Conservation (phyloP, 2,113 vertebrate species). For the Myxocyprinus asiaticus region DNA sequence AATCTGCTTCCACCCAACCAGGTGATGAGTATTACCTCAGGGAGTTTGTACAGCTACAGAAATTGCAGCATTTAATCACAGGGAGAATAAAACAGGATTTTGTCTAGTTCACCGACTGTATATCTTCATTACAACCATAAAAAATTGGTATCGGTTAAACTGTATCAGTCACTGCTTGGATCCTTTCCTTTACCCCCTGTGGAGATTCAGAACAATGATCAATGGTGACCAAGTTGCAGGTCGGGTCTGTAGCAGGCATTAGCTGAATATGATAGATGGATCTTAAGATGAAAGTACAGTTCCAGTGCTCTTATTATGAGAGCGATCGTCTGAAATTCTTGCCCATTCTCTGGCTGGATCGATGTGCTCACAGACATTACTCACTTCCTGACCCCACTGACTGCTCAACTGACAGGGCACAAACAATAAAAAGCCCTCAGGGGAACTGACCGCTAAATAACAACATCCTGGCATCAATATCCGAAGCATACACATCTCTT, state of each 20-base stretch:
- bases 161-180: constrained; percentile 15
- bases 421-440: constrained; percentile 50
- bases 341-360: not conserved
- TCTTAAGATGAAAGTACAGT: constrained; percentile 14
- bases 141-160: constrained; percentile 13
- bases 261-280: constrained; percentile 38
- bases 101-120: constrained; percentile 15
- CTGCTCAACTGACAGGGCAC: constrained; percentile 31
- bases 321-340: not conserved
- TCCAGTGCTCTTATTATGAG: constrained; percentile 1
- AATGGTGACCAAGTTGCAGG: constrained; percentile 4
- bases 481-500: not conserved
- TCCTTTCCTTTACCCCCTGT: constrained; percentile 3
- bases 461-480: constrained; percentile 36
- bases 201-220: constrained; percentile 27
- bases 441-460: constrained; percentile 55
- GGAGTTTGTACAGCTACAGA: constrained; percentile 27
- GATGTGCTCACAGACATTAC: constrained; percentile 1
- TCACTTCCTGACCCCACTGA: constrained; percentile 5
- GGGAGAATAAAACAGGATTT: constrained; percentile 7
- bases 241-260: constrained; percentile 22
- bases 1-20: constrained; percentile 19
- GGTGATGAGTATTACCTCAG: constrained; percentile 19
- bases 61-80: constrained; percentile 26
- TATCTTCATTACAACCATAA: constrained; percentile 27